Evolutionary conservation across 2,888 invertebrate species (phyloP).

Genomic region (Orthosia gracilis): DNA sequence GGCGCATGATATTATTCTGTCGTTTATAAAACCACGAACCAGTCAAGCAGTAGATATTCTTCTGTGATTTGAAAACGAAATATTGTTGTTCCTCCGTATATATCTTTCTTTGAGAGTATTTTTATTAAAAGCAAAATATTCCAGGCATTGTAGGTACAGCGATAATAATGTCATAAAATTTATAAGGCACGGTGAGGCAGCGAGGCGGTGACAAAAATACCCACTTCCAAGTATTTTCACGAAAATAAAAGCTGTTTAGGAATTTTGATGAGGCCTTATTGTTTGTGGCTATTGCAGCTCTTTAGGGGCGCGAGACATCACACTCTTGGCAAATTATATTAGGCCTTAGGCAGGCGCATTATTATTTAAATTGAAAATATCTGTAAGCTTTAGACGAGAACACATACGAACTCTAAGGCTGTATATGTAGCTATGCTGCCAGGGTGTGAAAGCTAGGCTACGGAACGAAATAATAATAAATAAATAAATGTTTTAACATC

Average conservation of each 20-base stretch:
- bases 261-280: slow-evolving; percentile 25
- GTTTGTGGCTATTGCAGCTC: slow-evolving; percentile 9
- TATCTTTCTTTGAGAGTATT: not conserved
- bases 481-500: too few species aligned
- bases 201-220: slow-evolving; percentile 7
- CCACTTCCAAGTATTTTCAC: slow-evolving; percentile 25
- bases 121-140: slow-evolving; percentile 38
- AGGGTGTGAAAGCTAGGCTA: too few species aligned
- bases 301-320: not conserved
- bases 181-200: not conserved
- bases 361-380: not conserved
- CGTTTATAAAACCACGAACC: slow-evolving; percentile 5
- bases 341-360: not conserved
- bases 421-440: too few species aligned
- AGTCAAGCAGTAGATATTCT: not conserved
- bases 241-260: slow-evolving; percentile 36
- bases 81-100: not conserved
- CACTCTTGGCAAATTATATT: not conserved
- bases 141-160: slow-evolving; percentile 20
- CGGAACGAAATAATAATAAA: too few species aligned
- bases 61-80: slow-evolving; percentile 20
- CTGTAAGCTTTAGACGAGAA: too few species aligned
- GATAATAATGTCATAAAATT: slow-evolving; percentile 46
- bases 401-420: too few species aligned
- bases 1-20: not conserved